Percentiles rank a stretch among this genome's conserved stretches.
Conservation (phyloP, 2,888 invertebrate species). For the Leptopilina syphax region DNA sequence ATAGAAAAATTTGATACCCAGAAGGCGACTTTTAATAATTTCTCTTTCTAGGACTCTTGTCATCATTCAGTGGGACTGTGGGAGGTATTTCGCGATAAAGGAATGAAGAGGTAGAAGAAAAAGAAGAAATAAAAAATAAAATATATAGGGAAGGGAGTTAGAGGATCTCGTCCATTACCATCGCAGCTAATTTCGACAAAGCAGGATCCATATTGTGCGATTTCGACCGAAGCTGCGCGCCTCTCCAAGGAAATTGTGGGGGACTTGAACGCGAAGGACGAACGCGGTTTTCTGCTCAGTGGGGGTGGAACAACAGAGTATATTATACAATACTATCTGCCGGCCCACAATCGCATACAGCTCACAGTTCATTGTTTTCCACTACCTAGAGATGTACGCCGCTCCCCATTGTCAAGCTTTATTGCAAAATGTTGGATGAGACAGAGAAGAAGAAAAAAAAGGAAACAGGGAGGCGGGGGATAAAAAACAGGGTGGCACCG, state of each 20-base stretch:
- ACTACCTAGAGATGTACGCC: slow-evolving; percentile 73
- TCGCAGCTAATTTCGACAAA: slow-evolving; percentile 68
- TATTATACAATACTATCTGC: slow-evolving; percentile 74
- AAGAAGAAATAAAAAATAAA: not conserved
- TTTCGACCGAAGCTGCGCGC: slow-evolving; percentile 51
- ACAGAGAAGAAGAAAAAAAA: slow-evolving; percentile 47
- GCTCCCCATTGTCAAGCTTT: slow-evolving; percentile 57
- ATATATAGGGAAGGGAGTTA: slow-evolving; percentile 2
- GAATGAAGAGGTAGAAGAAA: not conserved
- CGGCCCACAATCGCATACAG: slow-evolving; percentile 73
- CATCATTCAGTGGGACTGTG: slow-evolving; percentile 20
- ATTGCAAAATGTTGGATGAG: slow-evolving; percentile 52
- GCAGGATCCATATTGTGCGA: slow-evolving; percentile 61
- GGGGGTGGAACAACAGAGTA: slow-evolving; percentile 70
- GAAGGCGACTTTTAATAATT: slow-evolving; percentile 33
- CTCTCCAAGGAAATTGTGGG: slow-evolving; percentile 51
- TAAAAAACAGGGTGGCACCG: slow-evolving; percentile 42
- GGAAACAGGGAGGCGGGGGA: slow-evolving; percentile 39
- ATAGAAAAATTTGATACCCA: slow-evolving; percentile 24
- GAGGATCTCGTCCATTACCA: slow-evolving; percentile 67
- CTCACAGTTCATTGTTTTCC: slow-evolving; percentile 74
- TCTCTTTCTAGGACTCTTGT: slow-evolving; percentile 11
- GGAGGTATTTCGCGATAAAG: slow-evolving; percentile 26
- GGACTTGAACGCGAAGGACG: slow-evolving; percentile 51
- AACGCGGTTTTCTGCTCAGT: slow-evolving; percentile 40